Evolutionary conservation across 1,140 invertebrate genomes (phyloP), one percentile per base, ranked within the genome.

Genomic region (Leptinotarsa lineolata): DNA sequence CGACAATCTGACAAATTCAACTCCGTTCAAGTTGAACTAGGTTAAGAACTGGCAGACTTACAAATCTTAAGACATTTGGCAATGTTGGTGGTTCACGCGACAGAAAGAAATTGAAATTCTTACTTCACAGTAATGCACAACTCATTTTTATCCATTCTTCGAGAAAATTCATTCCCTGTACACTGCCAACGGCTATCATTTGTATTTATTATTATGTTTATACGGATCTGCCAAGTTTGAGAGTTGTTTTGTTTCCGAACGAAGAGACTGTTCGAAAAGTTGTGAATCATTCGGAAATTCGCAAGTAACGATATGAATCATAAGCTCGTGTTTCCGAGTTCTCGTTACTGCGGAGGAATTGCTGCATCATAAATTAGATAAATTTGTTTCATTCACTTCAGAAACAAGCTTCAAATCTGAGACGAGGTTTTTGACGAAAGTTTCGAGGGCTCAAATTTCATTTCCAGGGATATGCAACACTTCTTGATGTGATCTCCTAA

Each of bases 71-170:
- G n/a, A 68, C 66, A 48, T 68, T 67, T 68, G 66, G 66, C 66
- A 68, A 68, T 18, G 66, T 45, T 39, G n/a, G 18, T 68, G 45
- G 39, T 22, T n/a, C 48, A 13, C 12, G 48, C 48, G 66, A 68
- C 66, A 46, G 45, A 68, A 68, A 68, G 66, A 46, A 68, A 68
- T 68, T 68, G 66, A 68, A 68, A 68, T 68, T 48, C 66, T 68
- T 68, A 68, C 45, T 68, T 45, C 20, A 22, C 20, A 68, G 39
- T 46, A 68, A 68, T 68, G 66, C 66, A 68, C 66, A 68, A 68
- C n/a, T 68, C 66, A 68, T 68, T 68, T 68, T 48, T 68, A 68
- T 68, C 66, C 45, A 68, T 68, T 68, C 20, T 68, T n/a, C 48
- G 48, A 46, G 45, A 68, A 48, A 20, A 48, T 68, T 44, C 39